Conservation (phyloP, 2,113 vertebrate species). For the Phaethornis superciliosus region DNA sequence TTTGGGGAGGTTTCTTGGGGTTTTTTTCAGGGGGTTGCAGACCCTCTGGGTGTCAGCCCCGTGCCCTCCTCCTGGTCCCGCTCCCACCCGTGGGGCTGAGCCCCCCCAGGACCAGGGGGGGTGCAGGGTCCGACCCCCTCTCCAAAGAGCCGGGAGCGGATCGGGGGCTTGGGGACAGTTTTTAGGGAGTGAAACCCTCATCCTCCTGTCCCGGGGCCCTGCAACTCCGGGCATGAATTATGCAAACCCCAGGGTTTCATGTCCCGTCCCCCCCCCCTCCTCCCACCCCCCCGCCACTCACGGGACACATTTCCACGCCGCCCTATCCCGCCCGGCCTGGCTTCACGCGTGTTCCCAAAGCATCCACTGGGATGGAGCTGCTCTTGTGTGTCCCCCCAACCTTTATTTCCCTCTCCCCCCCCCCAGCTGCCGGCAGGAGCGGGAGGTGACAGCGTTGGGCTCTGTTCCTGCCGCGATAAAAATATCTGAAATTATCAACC, state of each 20-base stretch:
- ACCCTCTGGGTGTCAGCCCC: no score
- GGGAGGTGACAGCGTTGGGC: not conserved
- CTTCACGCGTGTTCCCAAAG: not conserved
- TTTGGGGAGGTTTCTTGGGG: no score
- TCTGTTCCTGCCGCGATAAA: conserved; percentile 54
- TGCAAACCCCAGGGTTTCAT: not conserved
- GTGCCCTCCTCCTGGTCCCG: no score
- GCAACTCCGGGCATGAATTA: not conserved
- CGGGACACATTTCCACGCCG: not conserved
- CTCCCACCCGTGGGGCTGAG: not conserved
- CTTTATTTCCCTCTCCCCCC: not conserved
- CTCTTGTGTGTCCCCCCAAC: not conserved
- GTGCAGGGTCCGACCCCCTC: not conserved
- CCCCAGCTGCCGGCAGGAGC: not conserved
- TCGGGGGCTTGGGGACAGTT: no score
- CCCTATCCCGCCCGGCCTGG: not conserved
- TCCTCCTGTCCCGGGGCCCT: not conserved
- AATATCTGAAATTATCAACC: conserved; percentile 58
- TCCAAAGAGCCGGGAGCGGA: not conserved
- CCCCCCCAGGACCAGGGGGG: not conserved
- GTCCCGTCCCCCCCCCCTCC: not conserved
- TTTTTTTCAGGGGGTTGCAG: no score
- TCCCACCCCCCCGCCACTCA: not conserved
- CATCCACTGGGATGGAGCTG: not conserved
- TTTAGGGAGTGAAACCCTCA: not conserved